These are phyloP conservation scores for Psittacula cyanocephala DNA, from an alignment of 2,113 vertebrate genomes.

Conservation along the genomic window DNA sequence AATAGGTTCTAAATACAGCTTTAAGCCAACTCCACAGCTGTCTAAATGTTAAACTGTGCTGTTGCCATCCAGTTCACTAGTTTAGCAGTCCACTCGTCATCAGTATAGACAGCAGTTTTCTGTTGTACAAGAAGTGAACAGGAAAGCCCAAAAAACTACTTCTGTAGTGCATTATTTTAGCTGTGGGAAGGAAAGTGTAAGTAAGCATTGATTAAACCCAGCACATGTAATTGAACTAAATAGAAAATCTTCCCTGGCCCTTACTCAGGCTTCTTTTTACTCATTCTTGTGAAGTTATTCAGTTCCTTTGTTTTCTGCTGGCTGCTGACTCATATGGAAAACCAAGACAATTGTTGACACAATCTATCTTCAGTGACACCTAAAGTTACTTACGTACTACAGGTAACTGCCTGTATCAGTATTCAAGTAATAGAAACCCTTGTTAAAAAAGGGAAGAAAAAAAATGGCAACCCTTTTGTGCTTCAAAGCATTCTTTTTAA, in stretches of 20 bases:
- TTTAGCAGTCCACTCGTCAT: background rate
- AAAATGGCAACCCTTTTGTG: background rate
- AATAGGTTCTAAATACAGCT: background rate
- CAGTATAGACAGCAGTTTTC: background rate
- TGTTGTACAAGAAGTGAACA: background rate
- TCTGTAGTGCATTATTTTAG: background rate
- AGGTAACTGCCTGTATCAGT: background rate
- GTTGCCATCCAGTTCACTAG: background rate
- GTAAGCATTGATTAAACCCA: background rate
- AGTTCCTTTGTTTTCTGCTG: background rate
- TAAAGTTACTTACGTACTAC: background rate
- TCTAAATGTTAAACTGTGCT: background rate
- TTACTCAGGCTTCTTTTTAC: background rate
- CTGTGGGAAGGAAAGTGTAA: background rate
- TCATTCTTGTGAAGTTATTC: background rate
- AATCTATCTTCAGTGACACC: background rate
- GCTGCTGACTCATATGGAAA: background rate
- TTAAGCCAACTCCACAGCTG: background rate
- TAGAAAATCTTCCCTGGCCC: background rate
- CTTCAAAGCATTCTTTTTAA: background rate
- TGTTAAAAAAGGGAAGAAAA: background rate
- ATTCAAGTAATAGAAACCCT: background rate
- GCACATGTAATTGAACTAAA: background rate
- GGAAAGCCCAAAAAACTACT: background rate
- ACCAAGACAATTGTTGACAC: background rate